A percentile compares a stretch with the other conserved stretches of the same genome.
Conservation (phyloP, 2,113 vertebrate genomes). For the Neodon shergylaensis region DNA sequence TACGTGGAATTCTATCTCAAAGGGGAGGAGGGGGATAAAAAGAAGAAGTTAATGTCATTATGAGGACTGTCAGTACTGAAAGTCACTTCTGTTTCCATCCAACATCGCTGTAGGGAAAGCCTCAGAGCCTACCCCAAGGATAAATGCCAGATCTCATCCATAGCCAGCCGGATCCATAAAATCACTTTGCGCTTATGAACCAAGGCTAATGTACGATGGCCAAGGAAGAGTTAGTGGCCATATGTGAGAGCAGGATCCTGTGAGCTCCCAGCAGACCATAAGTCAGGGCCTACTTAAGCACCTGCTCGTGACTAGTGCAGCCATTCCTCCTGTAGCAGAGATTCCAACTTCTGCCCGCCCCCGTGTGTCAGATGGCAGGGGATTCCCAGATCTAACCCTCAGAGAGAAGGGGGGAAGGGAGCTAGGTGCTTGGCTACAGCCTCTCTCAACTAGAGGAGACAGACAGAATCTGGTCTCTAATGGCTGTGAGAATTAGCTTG, state of each 20-base stretch:
- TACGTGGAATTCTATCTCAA: background rate
- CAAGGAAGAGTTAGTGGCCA: slow-evolving; percentile 31
- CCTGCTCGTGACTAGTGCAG: background rate
- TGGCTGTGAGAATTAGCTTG: slow-evolving; percentile 54
- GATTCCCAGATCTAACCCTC: background rate
- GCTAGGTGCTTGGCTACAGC: background rate
- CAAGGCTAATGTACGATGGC: background rate
- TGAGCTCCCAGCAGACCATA: background rate
- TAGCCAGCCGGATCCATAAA: background rate
- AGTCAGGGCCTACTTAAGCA: background rate
- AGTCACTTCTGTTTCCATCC: slow-evolving; percentile 16
- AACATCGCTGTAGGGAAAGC: slow-evolving; percentile 23
- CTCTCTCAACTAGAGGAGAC: background rate
- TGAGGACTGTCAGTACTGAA: slow-evolving; percentile 9
- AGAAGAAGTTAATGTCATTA: background rate
- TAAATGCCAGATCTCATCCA: background rate
- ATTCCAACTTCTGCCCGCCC: background rate
- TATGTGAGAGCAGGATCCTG: slow-evolving; percentile 7
- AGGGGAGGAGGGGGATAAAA: too few relatives aligned
- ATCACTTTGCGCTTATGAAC: slow-evolving; percentile 18
- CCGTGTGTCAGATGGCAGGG: background rate
- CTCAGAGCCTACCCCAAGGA: background rate
- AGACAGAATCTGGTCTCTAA: slow-evolving; percentile 40
- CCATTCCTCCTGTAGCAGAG: background rate
- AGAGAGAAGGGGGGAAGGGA: background rate